Conservation (phyloP, 2,888 invertebrate genomes). For the Dryadula phaetusa region DNA sequence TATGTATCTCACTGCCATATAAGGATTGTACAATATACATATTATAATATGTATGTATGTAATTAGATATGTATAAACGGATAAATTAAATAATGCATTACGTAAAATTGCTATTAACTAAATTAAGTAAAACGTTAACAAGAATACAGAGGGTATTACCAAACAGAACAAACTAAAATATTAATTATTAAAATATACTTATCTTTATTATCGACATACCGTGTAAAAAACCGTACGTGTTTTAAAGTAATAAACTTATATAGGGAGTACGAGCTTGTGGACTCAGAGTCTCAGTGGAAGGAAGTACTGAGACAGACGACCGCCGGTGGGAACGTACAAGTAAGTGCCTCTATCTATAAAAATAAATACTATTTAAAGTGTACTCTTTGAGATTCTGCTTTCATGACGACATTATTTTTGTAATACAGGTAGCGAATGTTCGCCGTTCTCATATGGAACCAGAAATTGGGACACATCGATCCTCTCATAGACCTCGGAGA, state of each 20-base stretch:
- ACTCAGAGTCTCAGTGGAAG: slow-evolving; percentile 95
- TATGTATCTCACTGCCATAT: too few relatives aligned
- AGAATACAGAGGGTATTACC: too few relatives aligned
- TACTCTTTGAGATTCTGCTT: slow-evolving; percentile 20
- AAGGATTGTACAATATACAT: too few relatives aligned
- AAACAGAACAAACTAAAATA: too few relatives aligned
- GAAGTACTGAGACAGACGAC: slow-evolving; percentile 91
- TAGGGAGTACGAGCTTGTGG: slow-evolving; percentile 89
- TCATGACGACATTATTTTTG: slow-evolving; percentile 23
- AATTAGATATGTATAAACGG: too few relatives aligned
- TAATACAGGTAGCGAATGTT: slow-evolving; percentile 87
- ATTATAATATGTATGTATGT: too few relatives aligned
- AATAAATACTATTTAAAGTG: slow-evolving; percentile 35
- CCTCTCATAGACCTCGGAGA: slow-evolving; percentile 83
- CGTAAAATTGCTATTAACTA: too few relatives aligned
- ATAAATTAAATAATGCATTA: too few relatives aligned
- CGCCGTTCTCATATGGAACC: slow-evolving; percentile 83
- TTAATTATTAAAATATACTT: too few relatives aligned
- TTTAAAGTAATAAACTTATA: slow-evolving; percentile 45
- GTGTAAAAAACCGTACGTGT: background rate
- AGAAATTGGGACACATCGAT: slow-evolving; percentile 80
- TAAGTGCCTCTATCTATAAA: slow-evolving; percentile 51
- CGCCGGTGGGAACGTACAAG: slow-evolving; percentile 78
- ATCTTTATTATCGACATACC: too few relatives aligned
- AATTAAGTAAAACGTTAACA: too few relatives aligned